Evolutionary conservation across 2,797 vertebrate genomes (phyloP), one percentile per base, ranked within the genome.

Genomic region (Rhinichthys osculus): DNA sequence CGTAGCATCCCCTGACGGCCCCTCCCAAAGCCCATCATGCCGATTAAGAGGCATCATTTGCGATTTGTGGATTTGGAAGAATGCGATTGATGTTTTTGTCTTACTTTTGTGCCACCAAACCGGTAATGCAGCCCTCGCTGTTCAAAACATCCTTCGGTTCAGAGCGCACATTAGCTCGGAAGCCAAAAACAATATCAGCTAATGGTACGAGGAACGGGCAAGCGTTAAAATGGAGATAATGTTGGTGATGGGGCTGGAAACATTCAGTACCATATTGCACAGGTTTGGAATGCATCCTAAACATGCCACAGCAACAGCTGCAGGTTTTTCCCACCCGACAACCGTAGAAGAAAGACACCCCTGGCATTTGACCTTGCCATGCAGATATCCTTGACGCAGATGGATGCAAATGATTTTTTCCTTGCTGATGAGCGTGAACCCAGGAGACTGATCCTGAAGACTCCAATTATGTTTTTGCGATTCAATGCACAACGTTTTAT

Each of bases 11-110:
- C 86, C 87, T 87, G 40, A 87, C 54, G 21, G 59, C 88, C 88
- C 74, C 77, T 87, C 67, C 62, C 89, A 90, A 87, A 90, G 77
- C 66, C 90, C 91, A 91, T 92, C 90, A 87, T 50, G 87, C 72
- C 92, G 91, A 94, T 94, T 94, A 92, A 93, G 91, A 90, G 66
- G 82, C 92, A 92, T 92, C 84, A 92, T 92, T 81, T 66, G 16
- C 7, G 35, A 70, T 78, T 91, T 90, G 90, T 90, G 85, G 86
- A 73, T 67, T 73, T 54, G 30, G 7, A 74, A 50, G 27, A 70
- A 38, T 57, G 73, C 67, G 21, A 42, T n/a, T 52, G 27, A n/a
- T 69, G 79, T 69, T 52, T 81, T 54, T 38, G 64, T 70, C 16
- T 50, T 14, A 40, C 44, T 69, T 77, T 42, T 69, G 9, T 27